phyloP scores from a whole-genome alignment of 1,140 invertebrate species.

The Platorchestia sp. region DNA sequence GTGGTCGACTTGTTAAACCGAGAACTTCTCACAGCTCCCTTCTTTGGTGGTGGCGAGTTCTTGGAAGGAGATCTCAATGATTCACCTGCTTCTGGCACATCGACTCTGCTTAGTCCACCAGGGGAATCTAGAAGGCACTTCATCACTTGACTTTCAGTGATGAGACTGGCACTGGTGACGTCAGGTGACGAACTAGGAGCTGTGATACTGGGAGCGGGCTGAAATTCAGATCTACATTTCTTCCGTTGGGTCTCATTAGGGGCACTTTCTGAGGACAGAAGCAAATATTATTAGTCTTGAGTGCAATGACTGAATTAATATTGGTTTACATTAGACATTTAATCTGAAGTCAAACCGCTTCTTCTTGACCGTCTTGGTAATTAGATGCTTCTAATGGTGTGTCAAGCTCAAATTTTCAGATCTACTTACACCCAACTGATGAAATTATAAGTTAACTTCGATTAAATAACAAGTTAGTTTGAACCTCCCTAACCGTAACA shows the following conservation, averaged over 20 bases:
- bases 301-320: background rate
- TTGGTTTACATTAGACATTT: too few species aligned
- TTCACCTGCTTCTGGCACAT: background rate
- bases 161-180: background rate
- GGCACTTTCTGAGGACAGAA: background rate
- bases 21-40: background rate
- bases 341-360: too few species aligned
- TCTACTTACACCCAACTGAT: too few species aligned
- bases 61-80: background rate
- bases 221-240: background rate
- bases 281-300: background rate
- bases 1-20: background rate
- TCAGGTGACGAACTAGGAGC: background rate
- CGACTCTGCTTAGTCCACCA: background rate
- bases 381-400: too few species aligned
- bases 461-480: too few species aligned
- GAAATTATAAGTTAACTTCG: too few species aligned
- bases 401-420: too few species aligned
- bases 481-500: too few species aligned
- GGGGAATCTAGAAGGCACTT: background rate
- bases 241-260: background rate
- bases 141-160: background rate
- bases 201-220: background rate
- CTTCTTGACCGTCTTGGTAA: too few species aligned
- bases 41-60: background rate